These are phyloP conservation scores for Ptychoptera contaminata DNA, from an alignment of 2,888 invertebrate genomes.

Conservation along the genomic window DNA sequence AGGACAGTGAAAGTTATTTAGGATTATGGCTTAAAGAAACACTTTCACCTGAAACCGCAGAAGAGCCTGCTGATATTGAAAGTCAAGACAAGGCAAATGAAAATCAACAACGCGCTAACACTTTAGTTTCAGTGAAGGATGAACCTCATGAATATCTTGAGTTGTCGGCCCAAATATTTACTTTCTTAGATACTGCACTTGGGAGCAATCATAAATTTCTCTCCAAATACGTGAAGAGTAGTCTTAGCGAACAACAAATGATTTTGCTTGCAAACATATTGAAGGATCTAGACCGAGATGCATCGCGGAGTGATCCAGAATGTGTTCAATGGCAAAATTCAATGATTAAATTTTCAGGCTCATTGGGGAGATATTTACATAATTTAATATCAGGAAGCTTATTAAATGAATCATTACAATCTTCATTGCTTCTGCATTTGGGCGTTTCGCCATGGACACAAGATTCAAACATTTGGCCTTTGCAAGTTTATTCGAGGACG, in stretches of 20 bases:
- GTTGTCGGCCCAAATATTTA: slow-evolving; percentile 73
- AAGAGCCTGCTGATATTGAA: slow-evolving; percentile 43
- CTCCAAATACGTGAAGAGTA: slow-evolving; percentile 47
- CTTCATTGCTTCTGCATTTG: slow-evolving; percentile 52
- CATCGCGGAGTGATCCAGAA: slow-evolving; percentile 58
- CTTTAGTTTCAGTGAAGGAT: slow-evolving; percentile 57
- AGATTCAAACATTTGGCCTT: slow-evolving; percentile 54
- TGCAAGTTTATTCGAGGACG: slow-evolving; percentile 63
- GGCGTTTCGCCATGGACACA: slow-evolving; percentile 58
- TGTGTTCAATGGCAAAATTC: slow-evolving; percentile 28
- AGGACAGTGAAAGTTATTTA: slow-evolving; percentile 28
- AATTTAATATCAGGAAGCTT: slow-evolving; percentile 59
- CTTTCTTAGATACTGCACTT: slow-evolving; percentile 66
- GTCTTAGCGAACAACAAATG: slow-evolving; percentile 73
- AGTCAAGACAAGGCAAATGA: slow-evolving; percentile 36
- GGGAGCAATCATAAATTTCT: slow-evolving; percentile 38
- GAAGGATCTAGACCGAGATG: slow-evolving; percentile 80
- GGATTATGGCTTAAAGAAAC: slow-evolving; percentile 94
- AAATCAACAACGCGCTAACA: slow-evolving; percentile 18
- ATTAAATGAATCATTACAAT: slow-evolving; percentile 50
- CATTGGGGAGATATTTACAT: slow-evolving; percentile 32
- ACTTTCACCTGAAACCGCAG: slow-evolving; percentile 46
- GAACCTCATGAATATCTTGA: slow-evolving; percentile 78
- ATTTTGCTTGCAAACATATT: slow-evolving; percentile 75
- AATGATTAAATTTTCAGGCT: slow-evolving; percentile 29